Evolutionary conservation across 2,888 invertebrate genomes (phyloP), one percentile per base, ranked within the genome.

Genomic region (Microplitis manilae): DNA sequence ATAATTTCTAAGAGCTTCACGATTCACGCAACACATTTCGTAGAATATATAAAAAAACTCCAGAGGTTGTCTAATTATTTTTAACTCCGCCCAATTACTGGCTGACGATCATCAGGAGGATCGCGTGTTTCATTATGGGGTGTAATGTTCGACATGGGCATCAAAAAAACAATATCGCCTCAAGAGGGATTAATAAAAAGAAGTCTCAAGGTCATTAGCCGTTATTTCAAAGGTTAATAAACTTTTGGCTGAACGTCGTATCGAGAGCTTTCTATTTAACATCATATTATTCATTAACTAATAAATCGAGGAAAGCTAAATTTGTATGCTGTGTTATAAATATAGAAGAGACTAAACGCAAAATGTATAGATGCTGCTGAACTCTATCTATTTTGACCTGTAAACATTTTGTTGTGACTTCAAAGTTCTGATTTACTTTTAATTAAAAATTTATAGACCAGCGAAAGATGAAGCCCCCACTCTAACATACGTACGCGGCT

Each of bases 21-120:
- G 20, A 64, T 73, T 73, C 73, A 73, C 73, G 73, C 73, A 50
- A 73, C 38, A 59, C 41, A 50, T 73, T 73, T 59, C 73, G 67
- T 8, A 13, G 73, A 73, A 73, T 41, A 65, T 65, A 7, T 30
- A 30, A 30, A 70, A 60, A 39, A 62, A 41, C 50, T 39, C 15
- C 13, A 9, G 64, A 61, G 17, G 40, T 68, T 60, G 65, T 60
- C 62, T 20, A 20, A 59, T 50, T 50, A 59, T 50, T 8, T 50
- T 5, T 5, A 50, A 50, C 50, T 50, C 50, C 50, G 50, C 50
- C 50, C 50, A 50, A 50, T 50, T 13, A 50, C 50, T 13, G 13
- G 50, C 50, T 50, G 13, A 50, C 50, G 50, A 50, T 50, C 50
- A 50, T 50, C 50, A 50, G 13, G 50, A 13, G 13, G 50, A 13